Evolutionary conservation across 2,797 vertebrate genomes (phyloP).

Genomic region (Diplodus puntazzo): DNA sequence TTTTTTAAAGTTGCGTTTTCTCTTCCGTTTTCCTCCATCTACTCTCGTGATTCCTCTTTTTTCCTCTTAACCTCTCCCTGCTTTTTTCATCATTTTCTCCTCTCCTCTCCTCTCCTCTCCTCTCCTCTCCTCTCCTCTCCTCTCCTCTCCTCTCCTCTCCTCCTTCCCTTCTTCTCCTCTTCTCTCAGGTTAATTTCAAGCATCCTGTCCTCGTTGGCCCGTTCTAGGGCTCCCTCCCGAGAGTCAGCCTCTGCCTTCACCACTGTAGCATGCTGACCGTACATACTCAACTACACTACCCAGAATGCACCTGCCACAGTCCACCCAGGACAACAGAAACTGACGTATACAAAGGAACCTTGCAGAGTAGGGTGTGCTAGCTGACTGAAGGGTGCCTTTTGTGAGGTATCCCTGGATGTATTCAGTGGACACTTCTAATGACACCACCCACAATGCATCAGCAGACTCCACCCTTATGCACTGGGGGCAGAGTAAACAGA

Average conservation of each 20-base stretch:
- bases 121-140: neutral
- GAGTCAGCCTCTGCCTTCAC: constrained; percentile 56
- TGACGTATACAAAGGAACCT: neutral
- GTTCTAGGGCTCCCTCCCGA: constrained; percentile 74
- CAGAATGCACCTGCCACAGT: constrained; percentile 60
- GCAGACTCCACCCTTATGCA: constrained; percentile 10
- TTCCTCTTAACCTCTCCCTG: neutral
- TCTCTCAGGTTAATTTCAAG: constrained; percentile 65
- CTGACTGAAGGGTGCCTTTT: constrained; percentile 23
- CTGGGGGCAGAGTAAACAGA: constrained; percentile 6
- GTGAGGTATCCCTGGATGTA: constrained; percentile 24
- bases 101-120: neutral
- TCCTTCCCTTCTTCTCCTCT: accelerated
- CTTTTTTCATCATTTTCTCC: neutral
- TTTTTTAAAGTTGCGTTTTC: constrained; percentile 36
- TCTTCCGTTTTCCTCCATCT: neutral
- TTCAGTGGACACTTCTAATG: constrained; percentile 15
- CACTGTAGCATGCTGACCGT: constrained; percentile 40
- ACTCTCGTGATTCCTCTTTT: neutral
- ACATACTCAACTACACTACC: constrained; percentile 53
- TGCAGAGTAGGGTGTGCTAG: constrained; percentile 9
- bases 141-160: neutral
- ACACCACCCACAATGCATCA: constrained; percentile 63
- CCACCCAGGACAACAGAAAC: constrained; percentile 29
- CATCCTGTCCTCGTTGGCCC: constrained; percentile 64